Base-by-base conservation (phyloP, 2,797 vertebrate genomes). In the Hyperoplus lanceolatus region DNA sequence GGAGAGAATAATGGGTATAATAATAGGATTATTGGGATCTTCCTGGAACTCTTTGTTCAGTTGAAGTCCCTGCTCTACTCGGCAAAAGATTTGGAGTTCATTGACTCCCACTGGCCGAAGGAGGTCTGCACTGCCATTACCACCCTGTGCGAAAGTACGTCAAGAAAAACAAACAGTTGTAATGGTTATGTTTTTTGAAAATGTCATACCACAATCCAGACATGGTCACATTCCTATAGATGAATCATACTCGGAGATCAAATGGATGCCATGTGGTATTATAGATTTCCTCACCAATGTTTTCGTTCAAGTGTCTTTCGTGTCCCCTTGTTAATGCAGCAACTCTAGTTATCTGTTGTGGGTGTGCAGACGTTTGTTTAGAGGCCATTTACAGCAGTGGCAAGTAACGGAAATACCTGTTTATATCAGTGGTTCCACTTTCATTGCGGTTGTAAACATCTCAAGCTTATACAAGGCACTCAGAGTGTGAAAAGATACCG, bases 331-430 rank as follows among this genome's bases (percentile, higher is more conserved):
- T 14, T 70, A 60, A 61, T 38, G 57, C 41, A 65, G 60, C 29
- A 74, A 62, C 57, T 58, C 29, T 56, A 45, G 92, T 73, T 55
- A 91, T 94, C 71, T 77, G 39, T 61, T 70, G 68, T 3, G n/a
- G 61, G 15, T 54, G 54, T 61, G 82, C 51, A 59, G 55, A 63
- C 6, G 8, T 83, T 49, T 57, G 78, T 59, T 81, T 57, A 29
- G 49, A 70, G 73, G 56, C 75, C 79, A 63, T 87, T 76, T 78
- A 58, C 69, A 85, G 77, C 82, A 83, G 83, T 76, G 80, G 79
- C 74, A 79, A 79, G 75, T 67, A 81, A 71, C 80, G 83, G 86
- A 92, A 91, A 84, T 85, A 83, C 81, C 57, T 93, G 90, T 94
- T 93, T 92, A 90, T 69, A 75, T 79, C 74, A 41, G 86, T 82